Conservation (phyloP, 2,113 vertebrate genomes). For the Callopanchax toddi region DNA sequence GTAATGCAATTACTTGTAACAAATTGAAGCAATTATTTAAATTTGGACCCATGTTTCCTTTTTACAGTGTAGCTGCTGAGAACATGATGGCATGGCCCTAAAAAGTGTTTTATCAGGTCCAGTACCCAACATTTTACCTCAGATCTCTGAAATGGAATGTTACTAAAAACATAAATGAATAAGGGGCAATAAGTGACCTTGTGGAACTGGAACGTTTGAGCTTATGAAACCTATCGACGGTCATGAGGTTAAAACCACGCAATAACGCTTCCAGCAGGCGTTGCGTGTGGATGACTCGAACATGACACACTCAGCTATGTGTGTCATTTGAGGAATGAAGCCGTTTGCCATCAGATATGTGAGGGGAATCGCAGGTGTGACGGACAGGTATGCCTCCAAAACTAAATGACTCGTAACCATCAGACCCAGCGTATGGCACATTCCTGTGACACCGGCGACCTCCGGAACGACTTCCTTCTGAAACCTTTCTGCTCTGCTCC, state of each 20-base stretch:
- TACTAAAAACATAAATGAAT: no score
- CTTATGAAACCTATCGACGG: slow-evolving; percentile 18
- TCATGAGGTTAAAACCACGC: neutral
- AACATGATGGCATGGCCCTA: no score
- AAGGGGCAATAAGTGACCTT: no score
- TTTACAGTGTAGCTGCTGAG: no score
- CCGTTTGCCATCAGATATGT: slow-evolving; percentile 35
- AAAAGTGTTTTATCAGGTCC: no score
- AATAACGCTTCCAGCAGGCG: slow-evolving; percentile 14
- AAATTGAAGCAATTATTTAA: no score
- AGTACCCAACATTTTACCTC: no score
- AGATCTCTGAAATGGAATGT: no score
- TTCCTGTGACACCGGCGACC: slow-evolving; percentile 43
- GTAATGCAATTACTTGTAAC: no score
- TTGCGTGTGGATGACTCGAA: slow-evolving; percentile 20
- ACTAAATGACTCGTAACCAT: slow-evolving; percentile 53
- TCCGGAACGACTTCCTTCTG: slow-evolving; percentile 23
- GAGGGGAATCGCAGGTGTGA: slow-evolving; percentile 5
- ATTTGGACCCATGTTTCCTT: no score
- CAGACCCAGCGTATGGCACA: neutral
- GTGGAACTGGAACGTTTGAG: slow-evolving; percentile 23
- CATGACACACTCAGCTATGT: slow-evolving; percentile 39
- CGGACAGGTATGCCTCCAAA: slow-evolving; percentile 37
- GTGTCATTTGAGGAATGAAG: slow-evolving; percentile 44
- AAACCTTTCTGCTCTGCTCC: slow-evolving; percentile 28